These are phyloP conservation scores for Macroramphosus scolopax DNA, from an alignment of 2,797 vertebrate species.

Conservation along the genomic window DNA sequence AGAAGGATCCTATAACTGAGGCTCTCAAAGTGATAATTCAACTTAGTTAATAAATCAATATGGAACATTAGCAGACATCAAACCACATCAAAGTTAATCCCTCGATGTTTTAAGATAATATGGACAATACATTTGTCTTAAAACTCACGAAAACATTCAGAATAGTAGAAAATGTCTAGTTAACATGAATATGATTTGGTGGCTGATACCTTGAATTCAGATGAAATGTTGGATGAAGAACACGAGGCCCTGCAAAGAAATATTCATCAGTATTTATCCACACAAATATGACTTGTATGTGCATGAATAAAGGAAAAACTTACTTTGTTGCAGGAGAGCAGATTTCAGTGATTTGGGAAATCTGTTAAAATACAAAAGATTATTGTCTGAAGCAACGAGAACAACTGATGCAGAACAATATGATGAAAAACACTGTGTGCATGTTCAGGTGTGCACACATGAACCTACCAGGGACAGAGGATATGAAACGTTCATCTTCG, in stretches of 20 bases:
- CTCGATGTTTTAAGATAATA: too few relatives aligned
- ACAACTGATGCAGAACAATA: background rate
- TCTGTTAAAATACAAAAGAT: conserved; percentile 41
- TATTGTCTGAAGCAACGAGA: too few relatives aligned
- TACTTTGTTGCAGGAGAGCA: conserved; percentile 34
- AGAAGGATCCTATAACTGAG: too few relatives aligned
- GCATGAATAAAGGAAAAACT: conserved; percentile 20
- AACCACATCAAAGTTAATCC: too few relatives aligned
- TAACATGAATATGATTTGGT: background rate
- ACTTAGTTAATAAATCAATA: too few relatives aligned
- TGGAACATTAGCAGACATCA: too few relatives aligned
- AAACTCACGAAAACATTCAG: too few relatives aligned
- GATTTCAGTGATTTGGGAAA: conserved; percentile 20
- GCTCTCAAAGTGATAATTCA: too few relatives aligned
- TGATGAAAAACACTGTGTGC: background rate
- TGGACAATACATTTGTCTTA: background rate
- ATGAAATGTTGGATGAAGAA: conserved; percentile 2
- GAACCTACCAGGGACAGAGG: conserved; percentile 47
- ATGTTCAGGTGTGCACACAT: background rate
- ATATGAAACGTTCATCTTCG: background rate
- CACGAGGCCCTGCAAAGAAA: background rate
- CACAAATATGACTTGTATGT: background rate
- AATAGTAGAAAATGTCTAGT: background rate
- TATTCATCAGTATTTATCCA: background rate
- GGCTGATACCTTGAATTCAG: conserved; percentile 47